These are phyloP conservation scores for Apodemia zela DNA, from an alignment of 2,888 invertebrate genomes.

Conservation along the genomic window DNA sequence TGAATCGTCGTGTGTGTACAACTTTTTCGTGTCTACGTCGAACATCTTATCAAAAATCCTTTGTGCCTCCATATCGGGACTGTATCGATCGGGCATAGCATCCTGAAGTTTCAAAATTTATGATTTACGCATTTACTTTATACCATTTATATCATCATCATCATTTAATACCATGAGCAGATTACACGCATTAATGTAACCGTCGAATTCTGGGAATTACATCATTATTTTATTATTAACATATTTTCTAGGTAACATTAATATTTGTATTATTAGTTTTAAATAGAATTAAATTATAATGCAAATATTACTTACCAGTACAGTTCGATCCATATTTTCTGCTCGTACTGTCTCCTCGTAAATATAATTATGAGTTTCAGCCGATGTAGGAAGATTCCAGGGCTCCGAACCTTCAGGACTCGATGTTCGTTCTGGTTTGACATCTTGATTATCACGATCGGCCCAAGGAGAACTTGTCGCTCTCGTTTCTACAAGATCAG, in stretches of 20 bases:
- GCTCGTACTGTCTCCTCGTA: conserved; percentile 68
- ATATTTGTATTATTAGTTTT: neutral
- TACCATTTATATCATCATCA: conserved; percentile 17
- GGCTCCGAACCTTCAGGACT: conserved; percentile 68
- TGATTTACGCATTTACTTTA: conserved; percentile 45
- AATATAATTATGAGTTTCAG: conserved; percentile 59
- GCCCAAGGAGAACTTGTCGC: conserved; percentile 62
- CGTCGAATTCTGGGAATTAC: neutral
- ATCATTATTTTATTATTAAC: conserved; percentile 1
- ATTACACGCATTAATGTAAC: neutral
- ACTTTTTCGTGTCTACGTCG: conserved; percentile 75
- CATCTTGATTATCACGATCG: conserved; percentile 50
- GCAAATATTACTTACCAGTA: conserved; percentile 59
- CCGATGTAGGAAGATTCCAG: conserved; percentile 59
- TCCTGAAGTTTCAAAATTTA: conserved; percentile 75
- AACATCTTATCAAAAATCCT: conserved; percentile 81
- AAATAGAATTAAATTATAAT: neutral
- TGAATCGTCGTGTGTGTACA: conserved; percentile 65
- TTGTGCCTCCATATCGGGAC: conserved; percentile 79
- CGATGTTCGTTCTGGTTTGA: conserved; percentile 56
- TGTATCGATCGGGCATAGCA: conserved; percentile 77
- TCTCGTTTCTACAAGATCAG: conserved; percentile 61
- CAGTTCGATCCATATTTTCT: conserved; percentile 67
- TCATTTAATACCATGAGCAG: neutral
- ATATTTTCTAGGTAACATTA: neutral